Percentiles rank a stretch among this genome's conserved stretches.
These are phyloP conservation scores for Limnodromus scolopaceus DNA, from an alignment of 2,797 vertebrate species.

Conservation along the genomic window DNA sequence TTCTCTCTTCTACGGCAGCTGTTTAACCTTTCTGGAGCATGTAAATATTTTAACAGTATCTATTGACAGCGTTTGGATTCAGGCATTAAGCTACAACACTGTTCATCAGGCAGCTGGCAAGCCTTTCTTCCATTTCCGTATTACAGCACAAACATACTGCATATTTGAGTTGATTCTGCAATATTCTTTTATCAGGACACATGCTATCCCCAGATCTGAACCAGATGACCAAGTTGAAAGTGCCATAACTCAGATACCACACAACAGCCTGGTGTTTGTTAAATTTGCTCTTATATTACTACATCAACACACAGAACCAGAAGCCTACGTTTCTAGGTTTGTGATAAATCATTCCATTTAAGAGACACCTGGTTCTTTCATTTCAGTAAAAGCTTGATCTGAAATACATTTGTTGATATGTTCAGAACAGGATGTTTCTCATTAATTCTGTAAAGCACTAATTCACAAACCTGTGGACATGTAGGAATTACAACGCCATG, in stretches of 20 bases:
- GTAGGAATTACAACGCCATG: not conserved
- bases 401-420: not conserved
- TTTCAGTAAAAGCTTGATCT: not conserved
- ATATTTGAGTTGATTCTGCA: not conserved
- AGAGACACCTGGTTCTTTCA: not conserved
- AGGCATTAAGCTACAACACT: not conserved
- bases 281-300: accelerated
- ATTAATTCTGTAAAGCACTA: not conserved
- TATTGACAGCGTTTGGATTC: not conserved
- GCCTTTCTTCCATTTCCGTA: not conserved
- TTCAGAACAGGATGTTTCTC: not conserved
- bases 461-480: not conserved
- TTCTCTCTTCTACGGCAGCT: not conserved
- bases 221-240: not conserved
- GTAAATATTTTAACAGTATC: conserved; percentile 58
- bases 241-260: not conserved
- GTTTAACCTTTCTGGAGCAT: conserved; percentile 8
- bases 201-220: not conserved
- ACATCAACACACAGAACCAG: not conserved
- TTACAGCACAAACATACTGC: not conserved
- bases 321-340: not conserved
- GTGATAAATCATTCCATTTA: not conserved
- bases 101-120: not conserved
- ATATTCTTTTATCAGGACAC: not conserved
- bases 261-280: not conserved